These are phyloP conservation scores for Amaurobius ferox DNA, from an alignment of 2,888 invertebrate genomes.

Conservation along the genomic window DNA sequence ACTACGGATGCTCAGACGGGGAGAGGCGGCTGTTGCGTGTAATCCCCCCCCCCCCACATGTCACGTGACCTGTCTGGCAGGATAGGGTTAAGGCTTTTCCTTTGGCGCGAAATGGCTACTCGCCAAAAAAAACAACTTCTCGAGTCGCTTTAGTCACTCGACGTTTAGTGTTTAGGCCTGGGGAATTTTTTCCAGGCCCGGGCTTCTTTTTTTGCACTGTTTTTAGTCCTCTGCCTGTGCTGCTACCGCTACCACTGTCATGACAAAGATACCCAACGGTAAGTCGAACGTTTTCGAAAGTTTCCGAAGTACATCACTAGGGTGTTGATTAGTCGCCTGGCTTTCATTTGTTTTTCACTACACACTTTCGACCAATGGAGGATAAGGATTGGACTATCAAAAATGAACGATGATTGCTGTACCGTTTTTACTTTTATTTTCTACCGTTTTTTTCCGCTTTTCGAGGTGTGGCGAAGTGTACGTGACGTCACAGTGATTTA, in stretches of 20 bases:
- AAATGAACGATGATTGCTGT: slow-evolving; percentile 30
- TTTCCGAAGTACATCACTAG: not conserved
- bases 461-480: slow-evolving; percentile 45
- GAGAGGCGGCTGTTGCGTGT: slow-evolving; percentile 33
- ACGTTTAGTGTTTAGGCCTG: slow-evolving; percentile 13
- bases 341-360: not conserved
- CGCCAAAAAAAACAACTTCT: slow-evolving; percentile 63
- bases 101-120: slow-evolving; percentile 67
- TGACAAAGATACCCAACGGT: slow-evolving; percentile 66
- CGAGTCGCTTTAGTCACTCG: slow-evolving; percentile 37
- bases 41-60: slow-evolving; percentile 32
- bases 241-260: slow-evolving; percentile 10
- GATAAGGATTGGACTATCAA: slow-evolving; percentile 22
- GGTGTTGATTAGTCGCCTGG: not conserved
- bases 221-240: not conserved
- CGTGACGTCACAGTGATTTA: slow-evolving; percentile 51
- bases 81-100: slow-evolving; percentile 71
- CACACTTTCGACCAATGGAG: slow-evolving; percentile 31
- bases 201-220: slow-evolving; percentile 28
- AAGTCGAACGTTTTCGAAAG: slow-evolving; percentile 34
- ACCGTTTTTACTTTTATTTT: slow-evolving; percentile 12
- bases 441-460: slow-evolving; percentile 2
- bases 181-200: slow-evolving; percentile 40
- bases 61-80: slow-evolving; percentile 72
- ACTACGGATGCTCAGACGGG: slow-evolving; percentile 69